Evolutionary conservation across 2,888 invertebrate genomes (phyloP), one percentile per base, ranked within the genome.

Genomic region (Neelides folsomi): DNA sequence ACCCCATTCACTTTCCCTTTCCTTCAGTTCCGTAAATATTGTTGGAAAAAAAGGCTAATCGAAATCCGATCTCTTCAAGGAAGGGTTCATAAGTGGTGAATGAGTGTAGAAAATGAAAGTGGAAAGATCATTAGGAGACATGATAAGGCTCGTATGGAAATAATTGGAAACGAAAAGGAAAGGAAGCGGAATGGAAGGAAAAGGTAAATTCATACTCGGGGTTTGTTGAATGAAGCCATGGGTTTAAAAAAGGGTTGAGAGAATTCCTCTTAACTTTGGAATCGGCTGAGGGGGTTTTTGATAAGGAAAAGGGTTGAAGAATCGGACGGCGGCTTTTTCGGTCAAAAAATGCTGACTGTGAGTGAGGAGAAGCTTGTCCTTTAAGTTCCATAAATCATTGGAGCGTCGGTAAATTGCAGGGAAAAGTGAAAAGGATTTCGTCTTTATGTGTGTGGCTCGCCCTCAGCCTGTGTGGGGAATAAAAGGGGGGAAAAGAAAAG

Each of bases 181-280:
- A 13, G n/a, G 18, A 42, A 42, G 18, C 15, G 18, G 42, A 15
- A 42, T 15, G 16, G 18, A 42, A 42, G 18, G 42, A 19, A 10
- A 13, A 42, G 42, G 16, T 18, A 15, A 42, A n/a, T 39, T 15
- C 39, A 39, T 5, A 39, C 39, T 6, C 39, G 4, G 39, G 8
- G 13, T 9, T 13, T 18, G 3, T 16, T 42, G 27, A 27, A 27
- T 27, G 27, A 27, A 7, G 27, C 4, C 27, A 27, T 5, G 27
- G 27, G 16, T 8, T 20, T 20, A 13, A 51, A 35, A 36, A 19
- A 51, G 40, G 20, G 49, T 40, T 37, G 39, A 42, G 43, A 42
- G 49, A 42, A 12, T 46, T 47, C 42, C 46, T 38, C 35, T 44
- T 34, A 19, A 43, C 34, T 47, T 20, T 44, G 40, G 43, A 47